These are phyloP conservation scores for Cloeon dipterum DNA, from an alignment of 2,888 invertebrate species.

Conservation along the genomic window DNA sequence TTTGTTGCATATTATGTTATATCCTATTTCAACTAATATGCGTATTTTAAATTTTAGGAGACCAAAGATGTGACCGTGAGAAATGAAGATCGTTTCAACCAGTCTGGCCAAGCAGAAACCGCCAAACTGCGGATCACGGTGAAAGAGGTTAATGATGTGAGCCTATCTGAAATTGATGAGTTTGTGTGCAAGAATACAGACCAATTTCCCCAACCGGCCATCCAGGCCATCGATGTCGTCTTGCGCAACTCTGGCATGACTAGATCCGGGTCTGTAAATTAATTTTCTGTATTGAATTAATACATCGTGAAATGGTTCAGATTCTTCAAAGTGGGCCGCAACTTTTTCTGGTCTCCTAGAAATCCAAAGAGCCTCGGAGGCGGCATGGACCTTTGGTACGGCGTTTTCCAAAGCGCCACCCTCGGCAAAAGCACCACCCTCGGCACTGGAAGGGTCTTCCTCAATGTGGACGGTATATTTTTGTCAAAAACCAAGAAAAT, in stretches of 20 bases:
- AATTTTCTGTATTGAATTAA: too few species aligned
- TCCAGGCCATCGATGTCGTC: conserved; percentile 71
- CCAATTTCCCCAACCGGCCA: conserved; percentile 28
- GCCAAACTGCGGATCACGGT: too few species aligned
- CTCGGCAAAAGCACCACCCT: too few species aligned
- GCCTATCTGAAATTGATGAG: conserved; percentile 21
- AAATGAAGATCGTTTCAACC: too few species aligned
- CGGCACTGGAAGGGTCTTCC: conserved; percentile 62
- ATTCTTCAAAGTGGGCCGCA: conserved; percentile 40
- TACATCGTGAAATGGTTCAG: too few species aligned
- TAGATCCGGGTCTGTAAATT: conserved; percentile 19
- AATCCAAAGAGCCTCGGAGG: conserved; percentile 50
- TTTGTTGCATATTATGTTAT: too few species aligned
- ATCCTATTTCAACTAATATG: too few species aligned
- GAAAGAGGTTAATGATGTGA: conserved; percentile 28
- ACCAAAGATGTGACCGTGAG: too few species aligned
- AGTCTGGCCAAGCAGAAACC: too few species aligned
- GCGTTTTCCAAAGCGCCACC: conserved; percentile 79
- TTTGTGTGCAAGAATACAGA: conserved; percentile 18
- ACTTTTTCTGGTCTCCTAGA: conserved; percentile 42
- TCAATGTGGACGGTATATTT: conserved; percentile 88
- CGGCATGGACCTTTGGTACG: conserved; percentile 79
- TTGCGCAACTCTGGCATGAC: conserved; percentile 38
- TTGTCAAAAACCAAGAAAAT: too few species aligned
- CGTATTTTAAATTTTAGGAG: too few species aligned